phyloP scores from a whole-genome alignment of 2,797 vertebrate genomes.

The Tauraco hartlaubi region DNA sequence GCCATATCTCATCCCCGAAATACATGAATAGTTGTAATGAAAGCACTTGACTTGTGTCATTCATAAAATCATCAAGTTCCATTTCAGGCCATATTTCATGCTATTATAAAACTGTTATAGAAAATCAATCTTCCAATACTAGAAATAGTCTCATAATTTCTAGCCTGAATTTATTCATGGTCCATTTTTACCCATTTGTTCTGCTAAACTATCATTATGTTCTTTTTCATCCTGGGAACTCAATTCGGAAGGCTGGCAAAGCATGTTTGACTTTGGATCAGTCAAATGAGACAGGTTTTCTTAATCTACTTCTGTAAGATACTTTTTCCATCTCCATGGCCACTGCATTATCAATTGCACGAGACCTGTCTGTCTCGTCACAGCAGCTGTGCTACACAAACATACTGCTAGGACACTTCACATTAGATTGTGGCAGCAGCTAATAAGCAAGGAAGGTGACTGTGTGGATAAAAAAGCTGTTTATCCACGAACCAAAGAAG shows the following conservation, averaged over 20 bases:
- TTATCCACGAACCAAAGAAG: neutral
- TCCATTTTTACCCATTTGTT: neutral
- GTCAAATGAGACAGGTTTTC: neutral
- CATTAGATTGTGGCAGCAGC: neutral
- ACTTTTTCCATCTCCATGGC: neutral
- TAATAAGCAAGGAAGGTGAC: neutral
- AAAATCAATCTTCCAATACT: neutral
- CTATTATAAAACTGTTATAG: neutral
- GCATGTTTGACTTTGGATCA: neutral
- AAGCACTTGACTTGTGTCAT: neutral
- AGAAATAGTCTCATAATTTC: neutral
- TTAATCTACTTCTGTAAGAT: neutral
- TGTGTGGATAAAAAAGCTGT: neutral
- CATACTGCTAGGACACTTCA: neutral
- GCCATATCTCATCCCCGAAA: neutral
- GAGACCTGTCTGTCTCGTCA: neutral
- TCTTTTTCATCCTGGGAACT: neutral
- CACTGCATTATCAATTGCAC: neutral
- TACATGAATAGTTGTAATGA: neutral
- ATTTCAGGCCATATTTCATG: neutral
- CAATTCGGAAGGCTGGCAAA: neutral
- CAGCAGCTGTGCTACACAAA: neutral
- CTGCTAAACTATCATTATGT: neutral
- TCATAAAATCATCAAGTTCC: neutral
- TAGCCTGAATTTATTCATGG: neutral